Evolutionary conservation across 2,888 invertebrate genomes (phyloP).

Genomic region (Micropterix aruncella): DNA sequence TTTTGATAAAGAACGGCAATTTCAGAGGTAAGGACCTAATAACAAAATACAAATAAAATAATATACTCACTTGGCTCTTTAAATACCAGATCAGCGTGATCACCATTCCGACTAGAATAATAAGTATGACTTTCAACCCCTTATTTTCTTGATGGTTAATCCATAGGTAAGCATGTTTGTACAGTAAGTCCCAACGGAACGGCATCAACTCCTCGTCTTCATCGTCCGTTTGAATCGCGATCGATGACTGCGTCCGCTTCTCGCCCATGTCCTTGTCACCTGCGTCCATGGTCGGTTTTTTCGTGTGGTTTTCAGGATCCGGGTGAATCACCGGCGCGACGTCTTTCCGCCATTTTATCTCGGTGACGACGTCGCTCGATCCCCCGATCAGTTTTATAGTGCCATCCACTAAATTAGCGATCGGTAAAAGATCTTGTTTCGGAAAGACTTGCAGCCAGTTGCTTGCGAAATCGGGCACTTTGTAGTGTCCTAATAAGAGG

Average conservation of each 20-base stretch:
- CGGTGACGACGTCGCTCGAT: conserved; percentile 6
- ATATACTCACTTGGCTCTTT: conserved; percentile 45
- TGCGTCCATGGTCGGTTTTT: conserved; percentile 30
- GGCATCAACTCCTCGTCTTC: conserved; percentile 27
- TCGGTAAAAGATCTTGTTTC: conserved; percentile 15
- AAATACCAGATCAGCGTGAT: conserved; percentile 65
- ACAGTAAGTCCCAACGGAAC: conserved; percentile 24
- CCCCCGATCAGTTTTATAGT: conserved; percentile 13
- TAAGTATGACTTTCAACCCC: conserved; percentile 52
- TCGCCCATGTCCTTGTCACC: conserved; percentile 25
- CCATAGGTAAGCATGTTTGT: conserved; percentile 40
- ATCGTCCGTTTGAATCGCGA: conserved; percentile 45
- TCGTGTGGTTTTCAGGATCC: conserved; percentile 11
- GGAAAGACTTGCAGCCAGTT: conserved; percentile 31
- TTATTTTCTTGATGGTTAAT: conserved; percentile 65
- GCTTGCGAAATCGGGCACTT: conserved; percentile 47
- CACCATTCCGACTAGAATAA: conserved; percentile 52
- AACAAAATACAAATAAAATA: conserved; percentile 4
- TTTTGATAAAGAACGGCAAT: too few species aligned
- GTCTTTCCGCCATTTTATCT: conserved; percentile 12
- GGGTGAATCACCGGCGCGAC: conserved; percentile 7
- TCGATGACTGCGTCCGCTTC: conserved; percentile 19
- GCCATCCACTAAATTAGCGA: conserved; percentile 10
- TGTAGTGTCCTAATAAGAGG: conserved; percentile 51
- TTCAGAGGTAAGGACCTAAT: too few species aligned